Base-by-base conservation (phyloP, 2,888 invertebrate genomes). In the Dicranocentrus wangi region DNA sequence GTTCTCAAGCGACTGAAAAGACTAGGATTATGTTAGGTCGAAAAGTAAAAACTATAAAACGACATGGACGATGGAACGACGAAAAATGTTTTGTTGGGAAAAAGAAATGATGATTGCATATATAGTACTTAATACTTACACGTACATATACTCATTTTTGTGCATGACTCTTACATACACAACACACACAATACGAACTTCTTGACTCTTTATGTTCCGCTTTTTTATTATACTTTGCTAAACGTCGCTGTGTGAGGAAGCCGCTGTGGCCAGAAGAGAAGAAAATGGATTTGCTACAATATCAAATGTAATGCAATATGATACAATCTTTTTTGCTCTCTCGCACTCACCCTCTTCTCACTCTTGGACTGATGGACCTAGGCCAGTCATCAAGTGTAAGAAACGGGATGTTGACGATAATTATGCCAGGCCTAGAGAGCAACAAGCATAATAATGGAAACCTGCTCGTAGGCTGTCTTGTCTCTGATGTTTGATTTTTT, bases 221-320 rank as follows among this genome's bases (percentile, higher is more conserved):
- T 21, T 21, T 2, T 25, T 55, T 2, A 3, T 3, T 55, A n/a
- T 47, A n/a, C n/a, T 10, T 10, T 47, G 39, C 39, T 39, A n/a
- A 23, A 47, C 47, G 15, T 5, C 19, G 72, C 51, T 75, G 66
- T 75, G 75, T 47, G 75, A 75, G 75, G 75, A 75, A 75, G 75
- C 75, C 58, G 21, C 58, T 55, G 32, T 2, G 3, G 47, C 47
- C 7, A 8, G n/a, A 23, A 55, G 21, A 42, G n/a, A 75, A 21
- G 43, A 58, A 68, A 77, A 69, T 61, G 69, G 51, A 51, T 77
- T 77, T 69, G 75, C 69, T 77, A 77, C 66, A 66, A 55, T 66
- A 43, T 66, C 39, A 55, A 66, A 68, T 32, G 69, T 69, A 69
- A 69, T 55, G 55, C 55, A 39, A 21, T 55, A 0, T 70, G 70